Evolutionary conservation across 1,140 invertebrate species (phyloP).

Genomic region (Rhagoletis zephyria): DNA sequence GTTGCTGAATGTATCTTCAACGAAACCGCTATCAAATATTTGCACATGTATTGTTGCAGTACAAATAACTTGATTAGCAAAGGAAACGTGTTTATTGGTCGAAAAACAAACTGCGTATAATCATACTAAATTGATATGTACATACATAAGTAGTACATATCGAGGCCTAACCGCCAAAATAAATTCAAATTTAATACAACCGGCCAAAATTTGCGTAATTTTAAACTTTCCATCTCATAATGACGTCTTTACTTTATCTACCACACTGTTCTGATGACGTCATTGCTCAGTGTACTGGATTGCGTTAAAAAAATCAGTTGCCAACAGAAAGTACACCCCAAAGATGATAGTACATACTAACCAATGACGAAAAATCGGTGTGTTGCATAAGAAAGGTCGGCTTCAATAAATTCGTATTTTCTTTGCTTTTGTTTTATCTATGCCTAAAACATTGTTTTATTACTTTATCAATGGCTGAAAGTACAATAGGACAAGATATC

Average conservation of each 20-base stretch:
- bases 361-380: background rate
- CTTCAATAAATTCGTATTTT: too few relatives aligned
- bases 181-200: background rate
- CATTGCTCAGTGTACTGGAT: background rate
- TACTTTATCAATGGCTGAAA: slow-evolving; percentile 51
- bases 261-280: background rate
- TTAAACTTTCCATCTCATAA: background rate
- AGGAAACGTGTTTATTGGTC: background rate
- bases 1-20: too few relatives aligned
- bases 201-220: background rate
- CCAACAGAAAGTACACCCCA: background rate
- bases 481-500: slow-evolving; percentile 40
- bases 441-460: slow-evolving; percentile 32
- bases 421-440: slow-evolving; percentile 13
- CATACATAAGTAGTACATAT: background rate
- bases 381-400: too few relatives aligned
- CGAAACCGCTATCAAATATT: background rate
- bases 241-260: background rate
- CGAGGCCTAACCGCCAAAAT: too few relatives aligned
- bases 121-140: background rate
- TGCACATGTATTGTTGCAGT: background rate
- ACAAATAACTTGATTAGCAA: background rate
- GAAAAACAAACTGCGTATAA: background rate
- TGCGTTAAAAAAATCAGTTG: background rate
- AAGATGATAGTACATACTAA: background rate